Percentiles rank a stretch among this genome's conserved stretches.
phyloP scores from a whole-genome alignment of 2,797 vertebrate genomes.

The Bucorvus abyssinicus region DNA sequence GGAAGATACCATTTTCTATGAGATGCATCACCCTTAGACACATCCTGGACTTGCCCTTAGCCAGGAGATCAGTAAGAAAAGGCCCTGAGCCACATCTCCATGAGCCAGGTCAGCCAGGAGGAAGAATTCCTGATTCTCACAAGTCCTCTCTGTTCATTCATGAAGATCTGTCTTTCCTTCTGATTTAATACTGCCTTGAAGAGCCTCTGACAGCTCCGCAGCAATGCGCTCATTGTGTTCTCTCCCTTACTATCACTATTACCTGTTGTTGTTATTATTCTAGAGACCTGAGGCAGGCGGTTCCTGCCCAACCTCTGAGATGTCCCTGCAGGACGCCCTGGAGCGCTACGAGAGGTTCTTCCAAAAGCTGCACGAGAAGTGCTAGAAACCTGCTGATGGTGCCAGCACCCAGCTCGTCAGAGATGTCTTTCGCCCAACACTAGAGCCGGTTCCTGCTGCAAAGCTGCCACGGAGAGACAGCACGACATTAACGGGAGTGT shows the following conservation, averaged over 20 bases:
- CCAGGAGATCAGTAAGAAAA: background rate
- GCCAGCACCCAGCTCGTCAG: background rate
- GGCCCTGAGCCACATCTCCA: background rate
- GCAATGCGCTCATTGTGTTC: background rate
- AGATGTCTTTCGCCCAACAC: background rate
- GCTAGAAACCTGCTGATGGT: background rate
- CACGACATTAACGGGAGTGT: accelerated
- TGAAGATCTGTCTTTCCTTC: background rate
- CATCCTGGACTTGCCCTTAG: background rate
- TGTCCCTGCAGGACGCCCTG: accelerated
- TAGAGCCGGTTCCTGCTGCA: background rate
- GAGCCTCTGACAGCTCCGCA: accelerated
- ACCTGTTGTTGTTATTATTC: background rate
- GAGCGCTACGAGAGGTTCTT: accelerated
- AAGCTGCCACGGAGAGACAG: background rate
- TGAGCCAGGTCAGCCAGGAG: background rate
- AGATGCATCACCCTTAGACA: background rate
- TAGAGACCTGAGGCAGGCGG: accelerated
- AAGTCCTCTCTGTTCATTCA: background rate
- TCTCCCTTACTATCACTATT: background rate
- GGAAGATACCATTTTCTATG: background rate
- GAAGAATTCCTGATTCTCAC: background rate
- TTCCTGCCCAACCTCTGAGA: accelerated
- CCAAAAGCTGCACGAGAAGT: background rate
- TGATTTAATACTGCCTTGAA: background rate